Base-by-base conservation (phyloP, 2,797 vertebrate species). In the Alosa sapidissima region DNA sequence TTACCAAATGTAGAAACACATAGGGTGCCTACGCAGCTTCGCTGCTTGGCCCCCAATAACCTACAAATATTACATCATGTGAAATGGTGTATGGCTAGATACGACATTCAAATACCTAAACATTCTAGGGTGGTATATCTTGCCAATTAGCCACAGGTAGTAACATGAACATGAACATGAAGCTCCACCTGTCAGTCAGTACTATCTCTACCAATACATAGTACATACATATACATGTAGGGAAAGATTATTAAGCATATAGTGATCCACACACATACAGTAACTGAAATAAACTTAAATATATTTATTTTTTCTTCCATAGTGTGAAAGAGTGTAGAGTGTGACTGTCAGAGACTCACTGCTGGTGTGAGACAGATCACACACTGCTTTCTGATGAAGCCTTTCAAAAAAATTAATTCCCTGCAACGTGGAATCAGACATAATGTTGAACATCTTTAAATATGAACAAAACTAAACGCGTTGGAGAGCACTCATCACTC, bases 361-460 rank as follows among this genome's bases (percentile, higher is more conserved):
- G 13, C 10, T 52, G 51, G 54, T 19, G 54, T 55, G 41, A 41
- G 41, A 41, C 54, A 55, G 14, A 60, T 28, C 28, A 28, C 58
- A 24, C 65, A 19, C 36, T 45, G 13, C 68, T 75, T 45, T 41
- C 68, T 0, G 7, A 33, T 36, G 11, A 14, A 19, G 36, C 36
- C 36, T 45, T 75, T 16, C 21, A 41, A 14, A 24, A 36, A 72
- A 72, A 75, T 1, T 16, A 0, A 28, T 36, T 72, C 65, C 4
- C 65, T 36, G 28, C 28, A 72, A 19, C 7, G n/a, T 24, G 0
- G 3, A 19, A 5, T 75, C 36, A 75, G 36, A 75, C 68, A 75
- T 75, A 75, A 45, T 45, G 68, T 75, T 75, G 68, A 45, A 75
- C 68, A 75, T 75, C 11, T 75, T 75, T 75, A 36, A 60, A 62